These are phyloP conservation scores for Andrena trimmerana DNA, from an alignment of 2,888 invertebrate genomes.

Conservation along the genomic window DNA sequence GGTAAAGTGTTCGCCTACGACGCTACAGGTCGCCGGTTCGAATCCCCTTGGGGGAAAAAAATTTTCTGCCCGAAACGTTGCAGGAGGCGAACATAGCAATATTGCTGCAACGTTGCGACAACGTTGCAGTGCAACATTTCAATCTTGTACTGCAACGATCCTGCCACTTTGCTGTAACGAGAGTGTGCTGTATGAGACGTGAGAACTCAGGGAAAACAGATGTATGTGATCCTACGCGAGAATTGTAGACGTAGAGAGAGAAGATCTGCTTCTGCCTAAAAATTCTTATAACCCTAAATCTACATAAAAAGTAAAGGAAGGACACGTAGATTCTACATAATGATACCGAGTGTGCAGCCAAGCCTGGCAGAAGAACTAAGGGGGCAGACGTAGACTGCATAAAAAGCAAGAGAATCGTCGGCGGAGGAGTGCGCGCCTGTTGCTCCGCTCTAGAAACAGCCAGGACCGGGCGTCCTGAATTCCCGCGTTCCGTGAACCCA, in stretches of 20 bases:
- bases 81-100: too few species aligned
- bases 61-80: too few species aligned
- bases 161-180: too few species aligned
- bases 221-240: not conserved
- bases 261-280: not conserved
- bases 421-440: conserved; percentile 21
- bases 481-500: conserved; percentile 8
- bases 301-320: not conserved
- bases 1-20: too few species aligned
- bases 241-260: not conserved
- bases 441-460: conserved; percentile 20
- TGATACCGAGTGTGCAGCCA: not conserved
- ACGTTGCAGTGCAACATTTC: too few species aligned
- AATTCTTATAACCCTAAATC: not conserved
- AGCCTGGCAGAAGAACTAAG: not conserved
- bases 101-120: too few species aligned
- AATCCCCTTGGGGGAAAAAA: too few species aligned
- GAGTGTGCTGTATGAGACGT: too few species aligned
- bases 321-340: not conserved
- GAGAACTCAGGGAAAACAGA: not conserved
- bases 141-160: too few species aligned
- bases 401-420: not conserved
- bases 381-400: not conserved
- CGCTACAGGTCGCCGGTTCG: too few species aligned
- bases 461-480: conserved; percentile 42